phyloP scores from a whole-genome alignment of 2,888 invertebrate genomes.

The Entomobrya proxima region DNA sequence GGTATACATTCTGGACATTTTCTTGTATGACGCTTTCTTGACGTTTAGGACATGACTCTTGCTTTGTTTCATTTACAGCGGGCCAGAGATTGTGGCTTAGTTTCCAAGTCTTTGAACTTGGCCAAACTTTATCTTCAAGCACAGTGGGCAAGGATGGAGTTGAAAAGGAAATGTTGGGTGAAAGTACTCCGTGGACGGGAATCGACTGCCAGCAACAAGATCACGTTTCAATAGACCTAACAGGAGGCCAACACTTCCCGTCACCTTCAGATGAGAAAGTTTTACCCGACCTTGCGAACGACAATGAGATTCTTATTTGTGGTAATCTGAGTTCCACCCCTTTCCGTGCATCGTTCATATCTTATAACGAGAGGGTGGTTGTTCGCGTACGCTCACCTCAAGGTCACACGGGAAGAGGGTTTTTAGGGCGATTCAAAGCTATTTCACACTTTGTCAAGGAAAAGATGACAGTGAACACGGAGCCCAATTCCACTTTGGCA shows the following conservation, averaged over 20 bases:
- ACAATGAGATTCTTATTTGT: slow-evolving; percentile 73
- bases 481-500: slow-evolving; percentile 63
- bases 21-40: too few species aligned
- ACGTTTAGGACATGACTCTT: neutral
- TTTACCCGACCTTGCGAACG: slow-evolving; percentile 27
- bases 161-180: slow-evolving; percentile 74
- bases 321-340: slow-evolving; percentile 72
- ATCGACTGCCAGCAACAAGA: slow-evolving; percentile 70
- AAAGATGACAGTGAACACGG: slow-evolving; percentile 65
- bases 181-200: slow-evolving; percentile 34
- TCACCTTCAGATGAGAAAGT: slow-evolving; percentile 37
- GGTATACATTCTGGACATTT: neutral
- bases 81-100: slow-evolving; percentile 86
- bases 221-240: slow-evolving; percentile 81
- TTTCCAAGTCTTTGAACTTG: slow-evolving; percentile 78
- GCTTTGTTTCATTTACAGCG: slow-evolving; percentile 75
- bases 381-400: slow-evolving; percentile 83
- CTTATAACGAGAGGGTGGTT: slow-evolving; percentile 81
- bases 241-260: slow-evolving; percentile 77
- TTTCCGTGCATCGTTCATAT: slow-evolving; percentile 79
- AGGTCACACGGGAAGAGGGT: slow-evolving; percentile 83
- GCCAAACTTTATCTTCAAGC: slow-evolving; percentile 52
- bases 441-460: slow-evolving; percentile 79
- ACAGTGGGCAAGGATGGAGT: slow-evolving; percentile 79
- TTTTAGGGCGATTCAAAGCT: slow-evolving; percentile 82